Conservation (phyloP, 1,140 invertebrate genomes). For the Holotrichia oblita region DNA sequence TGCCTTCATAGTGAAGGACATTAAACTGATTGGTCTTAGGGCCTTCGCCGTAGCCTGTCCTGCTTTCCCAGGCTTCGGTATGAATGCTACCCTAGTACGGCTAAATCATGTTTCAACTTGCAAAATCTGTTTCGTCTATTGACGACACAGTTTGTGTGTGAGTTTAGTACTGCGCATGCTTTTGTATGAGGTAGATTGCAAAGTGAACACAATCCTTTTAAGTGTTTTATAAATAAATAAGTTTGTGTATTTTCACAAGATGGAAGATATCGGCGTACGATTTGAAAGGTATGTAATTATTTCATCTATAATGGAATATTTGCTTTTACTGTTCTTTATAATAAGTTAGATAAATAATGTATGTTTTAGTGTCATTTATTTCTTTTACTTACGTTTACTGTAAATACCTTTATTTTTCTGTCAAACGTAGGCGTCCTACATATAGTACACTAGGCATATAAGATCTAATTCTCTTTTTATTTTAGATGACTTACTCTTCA, state of each 20-base stretch:
- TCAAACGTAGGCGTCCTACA: not conserved
- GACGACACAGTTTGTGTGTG: too few relatives aligned
- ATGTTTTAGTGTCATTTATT: not conserved
- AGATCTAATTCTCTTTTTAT: slow-evolving; percentile 3
- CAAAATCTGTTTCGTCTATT: too few relatives aligned
- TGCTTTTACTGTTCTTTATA: not conserved
- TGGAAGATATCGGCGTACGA: slow-evolving; percentile 12
- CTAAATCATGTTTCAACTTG: too few relatives aligned
- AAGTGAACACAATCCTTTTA: not conserved
- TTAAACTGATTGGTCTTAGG: too few relatives aligned
- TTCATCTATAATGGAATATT: not conserved
- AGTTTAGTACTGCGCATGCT: not conserved
- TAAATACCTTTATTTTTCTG: slow-evolving; percentile 6
- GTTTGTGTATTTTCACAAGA: slow-evolving; percentile 2
- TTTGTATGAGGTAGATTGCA: not conserved
- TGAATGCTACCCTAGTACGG: too few relatives aligned
- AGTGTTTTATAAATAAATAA: slow-evolving; percentile 3
- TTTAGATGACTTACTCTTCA: not conserved
- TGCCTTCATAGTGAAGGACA: too few relatives aligned
- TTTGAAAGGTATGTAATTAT: slow-evolving; percentile 18
- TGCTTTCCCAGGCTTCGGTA: too few relatives aligned
- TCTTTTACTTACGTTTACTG: slow-evolving; percentile 1
- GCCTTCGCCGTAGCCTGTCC: too few relatives aligned
- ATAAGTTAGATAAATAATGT: slow-evolving; percentile 5
- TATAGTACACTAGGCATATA: slow-evolving; percentile 8